These are phyloP conservation scores for Gobio occitaniae DNA, from an alignment of 2,797 vertebrate species.

Conservation along the genomic window DNA sequence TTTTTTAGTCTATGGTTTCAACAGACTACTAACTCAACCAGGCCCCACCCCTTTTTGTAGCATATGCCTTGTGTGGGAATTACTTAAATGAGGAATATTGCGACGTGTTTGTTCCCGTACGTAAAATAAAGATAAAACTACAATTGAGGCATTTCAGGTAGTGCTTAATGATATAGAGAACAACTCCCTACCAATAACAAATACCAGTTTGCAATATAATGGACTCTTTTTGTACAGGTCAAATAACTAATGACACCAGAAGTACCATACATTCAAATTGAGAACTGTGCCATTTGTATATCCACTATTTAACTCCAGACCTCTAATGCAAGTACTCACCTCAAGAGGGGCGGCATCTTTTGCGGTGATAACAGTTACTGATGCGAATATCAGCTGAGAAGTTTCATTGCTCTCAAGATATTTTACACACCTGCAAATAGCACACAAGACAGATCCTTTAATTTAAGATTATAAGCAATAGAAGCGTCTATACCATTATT, in stretches of 20 bases:
- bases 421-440: slow-evolving; percentile 87
- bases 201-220: no score
- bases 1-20: not conserved
- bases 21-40: not conserved
- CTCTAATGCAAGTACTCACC: slow-evolving; percentile 72
- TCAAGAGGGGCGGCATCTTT: slow-evolving; percentile 92
- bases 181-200: no score
- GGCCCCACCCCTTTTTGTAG: not conserved
- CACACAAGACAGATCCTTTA: not conserved
- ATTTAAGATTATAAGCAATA: not conserved
- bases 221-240: no score
- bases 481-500: not conserved
- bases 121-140: not conserved
- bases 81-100: not conserved
- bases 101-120: not conserved
- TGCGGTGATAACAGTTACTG: slow-evolving; percentile 87
- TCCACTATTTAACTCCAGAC: not conserved
- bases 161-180: no score
- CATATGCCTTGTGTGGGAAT: not conserved
- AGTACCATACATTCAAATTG: no score
- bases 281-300: not conserved
- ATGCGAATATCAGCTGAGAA: slow-evolving; percentile 91
- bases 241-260: no score
- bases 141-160: no score
- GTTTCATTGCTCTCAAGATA: slow-evolving; percentile 94